Evolutionary conservation across 1,140 invertebrate species (phyloP), one percentile per base, ranked within the genome.

Genomic region (Drosophila pandora): DNA sequence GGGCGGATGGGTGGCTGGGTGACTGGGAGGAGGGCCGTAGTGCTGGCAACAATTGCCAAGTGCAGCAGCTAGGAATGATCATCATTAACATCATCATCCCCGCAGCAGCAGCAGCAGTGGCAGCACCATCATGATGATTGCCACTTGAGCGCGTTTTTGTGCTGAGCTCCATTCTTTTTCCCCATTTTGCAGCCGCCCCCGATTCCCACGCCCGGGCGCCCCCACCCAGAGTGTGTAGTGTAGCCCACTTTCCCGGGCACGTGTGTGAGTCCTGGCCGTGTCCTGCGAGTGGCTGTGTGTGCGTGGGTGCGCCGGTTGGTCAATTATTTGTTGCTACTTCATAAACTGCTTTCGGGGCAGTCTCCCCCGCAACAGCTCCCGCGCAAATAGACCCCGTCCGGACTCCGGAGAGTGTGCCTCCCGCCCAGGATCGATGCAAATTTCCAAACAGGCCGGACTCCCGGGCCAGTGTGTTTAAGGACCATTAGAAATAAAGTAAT

Each of bases 301-400:
- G 55, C 32, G 57, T 17, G 65, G 65, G 17, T 17, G 17, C 17
- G 17, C 17, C 9, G 60, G 53, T 50, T 28, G 77, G 81, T 84
- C 81, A 84, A 77, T 84, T 85, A 84, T 84, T 85, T 85, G 80
- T 69, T 85, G 80, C 72, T 84, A 85, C 76, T 84, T 80, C 85
- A 84, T 84, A 85, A 84, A 85, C 81, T 74, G 60, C 25, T 39
- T 47, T 39, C 50, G 37, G 13, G 6, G 23, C 39, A 17, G 45
- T 32, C 13, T 30, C 47, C 6, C 5, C 30, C 6, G 30, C 25
- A 13, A 23, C 41, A 70, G 47, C 34, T 68, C 45, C 34, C 28
- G 48, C 34, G 61, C 52, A 72, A 61, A 61, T 72, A 73, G 48
- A 53, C 22, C 43, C 10, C 22, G 12, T 17, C 17, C 17, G 17